Percentiles rank a stretch among this genome's conserved stretches.
Conservation (phyloP, 1,140 invertebrate genomes). For the Drosophila mauritiana region DNA sequence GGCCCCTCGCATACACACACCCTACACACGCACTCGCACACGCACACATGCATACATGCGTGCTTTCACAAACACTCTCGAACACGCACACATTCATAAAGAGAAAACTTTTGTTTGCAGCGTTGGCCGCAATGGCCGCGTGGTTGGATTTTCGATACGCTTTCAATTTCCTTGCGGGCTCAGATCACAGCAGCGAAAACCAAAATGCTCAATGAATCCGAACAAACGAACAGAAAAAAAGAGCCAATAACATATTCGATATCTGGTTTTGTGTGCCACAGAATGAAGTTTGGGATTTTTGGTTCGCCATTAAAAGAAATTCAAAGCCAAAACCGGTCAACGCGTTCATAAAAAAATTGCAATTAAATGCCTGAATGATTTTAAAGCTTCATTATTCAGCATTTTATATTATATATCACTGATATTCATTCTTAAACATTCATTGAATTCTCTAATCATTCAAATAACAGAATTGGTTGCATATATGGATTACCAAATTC, state of each 20-base stretch:
- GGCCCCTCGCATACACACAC: constrained; percentile 31
- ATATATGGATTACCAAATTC: no score
- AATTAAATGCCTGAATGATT: constrained; percentile 23
- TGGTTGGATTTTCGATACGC: constrained; percentile 69
- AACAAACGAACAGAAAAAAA: constrained; percentile 35
- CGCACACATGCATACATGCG: background rate
- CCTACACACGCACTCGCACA: constrained; percentile 17
- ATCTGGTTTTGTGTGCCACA: constrained; percentile 27
- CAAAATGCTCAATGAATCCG: constrained; percentile 53
- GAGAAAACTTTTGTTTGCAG: constrained; percentile 63
- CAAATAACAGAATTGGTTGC: no score
- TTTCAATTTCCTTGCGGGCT: constrained; percentile 77
- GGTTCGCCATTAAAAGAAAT: constrained; percentile 34
- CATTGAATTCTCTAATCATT: no score
- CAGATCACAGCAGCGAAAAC: constrained; percentile 41
- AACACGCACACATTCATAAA: constrained; percentile 21
- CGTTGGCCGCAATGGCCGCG: constrained; percentile 72
- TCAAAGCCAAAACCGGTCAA: constrained; percentile 23
- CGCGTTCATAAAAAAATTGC: constrained; percentile 1
- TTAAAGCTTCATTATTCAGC: background rate
- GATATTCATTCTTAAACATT: no score
- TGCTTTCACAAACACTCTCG: constrained; percentile 4
- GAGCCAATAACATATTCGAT: constrained; percentile 35
- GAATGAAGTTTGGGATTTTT: constrained; percentile 31
- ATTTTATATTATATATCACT: background rate